Evolutionary conservation across 2,113 vertebrate species (phyloP).

Genomic region (Hepsetus odoe): DNA sequence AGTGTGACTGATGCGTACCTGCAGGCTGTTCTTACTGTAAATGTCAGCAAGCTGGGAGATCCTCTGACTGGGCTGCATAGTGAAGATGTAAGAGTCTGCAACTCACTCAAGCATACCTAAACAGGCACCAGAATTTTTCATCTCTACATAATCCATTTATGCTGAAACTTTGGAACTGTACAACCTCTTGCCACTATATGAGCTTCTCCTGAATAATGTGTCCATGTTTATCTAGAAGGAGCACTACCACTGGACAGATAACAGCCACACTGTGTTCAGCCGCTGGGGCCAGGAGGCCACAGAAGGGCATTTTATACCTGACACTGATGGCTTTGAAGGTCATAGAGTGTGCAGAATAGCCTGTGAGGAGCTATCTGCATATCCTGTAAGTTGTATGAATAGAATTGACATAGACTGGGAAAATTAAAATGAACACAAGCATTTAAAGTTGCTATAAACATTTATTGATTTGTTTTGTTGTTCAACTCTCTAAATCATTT

Average conservation of each 20-base stretch:
- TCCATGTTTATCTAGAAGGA: constrained; percentile 70
- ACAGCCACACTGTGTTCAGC: constrained; percentile 84
- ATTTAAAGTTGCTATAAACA: no score
- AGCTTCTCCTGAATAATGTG: not conserved
- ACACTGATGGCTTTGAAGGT: constrained; percentile 90
- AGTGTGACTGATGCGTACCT: constrained; percentile 84
- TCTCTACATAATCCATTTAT: not conserved
- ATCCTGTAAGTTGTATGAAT: constrained; percentile 79
- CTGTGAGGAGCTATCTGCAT: constrained; percentile 88
- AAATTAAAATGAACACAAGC: no score
- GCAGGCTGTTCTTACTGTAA: constrained; percentile 83
- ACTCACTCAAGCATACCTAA: not conserved
- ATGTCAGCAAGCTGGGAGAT: constrained; percentile 64
- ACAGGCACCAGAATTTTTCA: not conserved
- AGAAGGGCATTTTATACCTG: constrained; percentile 80
- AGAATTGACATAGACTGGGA: no score
- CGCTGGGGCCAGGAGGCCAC: constrained; percentile 82
- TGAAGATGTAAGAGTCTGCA: constrained; percentile 80
- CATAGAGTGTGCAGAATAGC: constrained; percentile 77
- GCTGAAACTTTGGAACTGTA: not conserved
- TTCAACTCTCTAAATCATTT: no score
- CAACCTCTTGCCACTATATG: no score
- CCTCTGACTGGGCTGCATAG: constrained; percentile 92
- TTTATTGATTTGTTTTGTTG: not conserved
- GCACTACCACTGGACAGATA: constrained; percentile 90